phyloP scores from a whole-genome alignment of 2,888 invertebrate genomes.

The Andrena camellia region DNA sequence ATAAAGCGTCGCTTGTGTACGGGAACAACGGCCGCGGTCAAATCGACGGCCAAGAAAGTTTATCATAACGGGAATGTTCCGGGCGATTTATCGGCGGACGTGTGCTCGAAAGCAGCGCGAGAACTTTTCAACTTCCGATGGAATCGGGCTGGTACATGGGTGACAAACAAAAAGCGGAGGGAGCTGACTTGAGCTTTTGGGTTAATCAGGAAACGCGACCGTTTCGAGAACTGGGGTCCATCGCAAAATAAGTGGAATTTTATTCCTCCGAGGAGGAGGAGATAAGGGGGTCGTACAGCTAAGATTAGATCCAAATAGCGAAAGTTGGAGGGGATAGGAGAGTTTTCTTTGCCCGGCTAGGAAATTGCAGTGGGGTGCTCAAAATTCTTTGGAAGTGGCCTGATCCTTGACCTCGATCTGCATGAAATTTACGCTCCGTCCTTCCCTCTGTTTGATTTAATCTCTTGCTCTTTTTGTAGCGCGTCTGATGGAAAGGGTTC shows the following conservation, averaged over 20 bases:
- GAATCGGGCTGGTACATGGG: neutral
- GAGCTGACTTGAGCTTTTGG: neutral
- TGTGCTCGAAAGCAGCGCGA: neutral
- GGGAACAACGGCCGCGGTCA: neutral
- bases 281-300: neutral
- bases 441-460: neutral
- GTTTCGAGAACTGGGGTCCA: neutral
- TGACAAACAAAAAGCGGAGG: neutral
- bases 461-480: neutral
- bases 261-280: neutral
- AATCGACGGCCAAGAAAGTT: conserved; percentile 16
- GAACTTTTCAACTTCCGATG: neutral
- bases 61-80: conserved; percentile 9
- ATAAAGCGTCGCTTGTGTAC: neutral
- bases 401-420: neutral
- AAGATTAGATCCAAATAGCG: neutral
- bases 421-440: neutral
- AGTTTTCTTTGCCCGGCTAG: neutral
- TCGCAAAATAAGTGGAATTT: neutral
- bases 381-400: neutral
- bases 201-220: conserved; percentile 7
- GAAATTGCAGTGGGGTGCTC: neutral
- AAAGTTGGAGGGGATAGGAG: neutral
- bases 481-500: neutral
- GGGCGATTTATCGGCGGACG: conserved; percentile 9